A percentile compares a stretch with the other conserved stretches of the same genome.
These are phyloP conservation scores for Plectrocnemia conspersa DNA, from an alignment of 1,140 invertebrate genomes.

Conservation along the genomic window DNA sequence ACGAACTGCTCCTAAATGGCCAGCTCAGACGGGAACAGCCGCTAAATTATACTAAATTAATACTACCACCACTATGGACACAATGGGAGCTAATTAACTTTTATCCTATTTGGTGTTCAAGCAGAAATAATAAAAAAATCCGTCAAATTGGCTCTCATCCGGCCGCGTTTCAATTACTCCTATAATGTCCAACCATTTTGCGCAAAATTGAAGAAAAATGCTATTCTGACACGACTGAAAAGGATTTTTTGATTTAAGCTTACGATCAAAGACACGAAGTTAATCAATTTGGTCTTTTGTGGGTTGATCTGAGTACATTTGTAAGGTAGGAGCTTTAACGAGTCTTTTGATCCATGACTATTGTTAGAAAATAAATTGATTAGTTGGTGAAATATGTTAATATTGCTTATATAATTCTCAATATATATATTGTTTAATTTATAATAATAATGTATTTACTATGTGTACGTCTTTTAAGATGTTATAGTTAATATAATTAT, in stretches of 20 bases:
- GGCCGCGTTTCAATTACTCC: not conserved
- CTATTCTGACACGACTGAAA: not conserved
- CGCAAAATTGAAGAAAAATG: not conserved
- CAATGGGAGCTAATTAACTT: slow-evolving; percentile 6
- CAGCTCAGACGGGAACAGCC: not conserved
- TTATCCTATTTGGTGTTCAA: not conserved
- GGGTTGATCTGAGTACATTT: too few relatives aligned
- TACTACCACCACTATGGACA: not conserved
- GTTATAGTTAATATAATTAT: too few relatives aligned
- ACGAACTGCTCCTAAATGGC: slow-evolving; percentile 13
- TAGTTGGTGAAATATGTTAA: too few relatives aligned
- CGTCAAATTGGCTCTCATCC: not conserved
- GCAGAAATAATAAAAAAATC: not conserved
- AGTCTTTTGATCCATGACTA: too few relatives aligned
- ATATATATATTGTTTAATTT: too few relatives aligned
- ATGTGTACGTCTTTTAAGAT: too few relatives aligned
- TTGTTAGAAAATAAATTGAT: too few relatives aligned
- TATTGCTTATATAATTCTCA: too few relatives aligned
- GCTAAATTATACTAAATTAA: slow-evolving; percentile 18
- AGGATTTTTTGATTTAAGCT: not conserved
- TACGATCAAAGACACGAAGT: too few relatives aligned
- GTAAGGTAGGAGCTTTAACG: too few relatives aligned
- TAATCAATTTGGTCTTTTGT: too few relatives aligned
- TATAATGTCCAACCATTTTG: not conserved
- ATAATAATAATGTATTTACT: too few relatives aligned